A percentile compares a stretch with the other conserved stretches of the same genome.
Evolutionary conservation across 2,113 vertebrate species (phyloP).

Genomic region (Oryzias celebensis): DNA sequence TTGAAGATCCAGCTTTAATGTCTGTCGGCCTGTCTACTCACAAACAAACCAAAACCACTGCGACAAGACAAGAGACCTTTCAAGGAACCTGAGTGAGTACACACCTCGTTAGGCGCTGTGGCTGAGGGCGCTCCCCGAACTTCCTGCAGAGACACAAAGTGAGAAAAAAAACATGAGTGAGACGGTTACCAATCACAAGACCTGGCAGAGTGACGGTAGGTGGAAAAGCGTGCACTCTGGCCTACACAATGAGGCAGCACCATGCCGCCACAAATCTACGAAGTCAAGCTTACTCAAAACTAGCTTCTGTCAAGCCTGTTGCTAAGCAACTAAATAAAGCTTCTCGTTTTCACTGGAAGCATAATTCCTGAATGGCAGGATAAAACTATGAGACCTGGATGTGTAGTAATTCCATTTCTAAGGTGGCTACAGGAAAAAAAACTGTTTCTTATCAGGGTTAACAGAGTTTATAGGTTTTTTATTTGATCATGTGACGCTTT

Average conservation of each 20-base stretch:
- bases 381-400: no score
- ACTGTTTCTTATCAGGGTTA: neutral
- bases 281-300: no score
- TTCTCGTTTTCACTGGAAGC: no score
- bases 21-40: no score
- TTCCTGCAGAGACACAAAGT: slow-evolving; percentile 83
- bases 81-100: slow-evolving; percentile 14
- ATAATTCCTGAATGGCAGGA: no score
- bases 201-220: slow-evolving; percentile 31
- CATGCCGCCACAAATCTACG: neutral
- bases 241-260: slow-evolving; percentile 42
- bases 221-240: slow-evolving; percentile 14
- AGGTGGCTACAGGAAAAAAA: neutral
- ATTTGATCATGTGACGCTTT: no score
- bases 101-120: slow-evolving; percentile 98
- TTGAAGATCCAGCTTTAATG: no score
- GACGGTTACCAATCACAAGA: slow-evolving; percentile 50
- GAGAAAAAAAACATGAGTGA: slow-evolving; percentile 57
- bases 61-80: neutral
- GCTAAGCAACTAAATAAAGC: no score
- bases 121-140: slow-evolving; percentile 99
- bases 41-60: neutral
- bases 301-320: no score
- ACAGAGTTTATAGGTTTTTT: neutral
- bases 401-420: no score